Conservation (phyloP, 2,797 vertebrate genomes). For the Anolis apletophallus region DNA sequence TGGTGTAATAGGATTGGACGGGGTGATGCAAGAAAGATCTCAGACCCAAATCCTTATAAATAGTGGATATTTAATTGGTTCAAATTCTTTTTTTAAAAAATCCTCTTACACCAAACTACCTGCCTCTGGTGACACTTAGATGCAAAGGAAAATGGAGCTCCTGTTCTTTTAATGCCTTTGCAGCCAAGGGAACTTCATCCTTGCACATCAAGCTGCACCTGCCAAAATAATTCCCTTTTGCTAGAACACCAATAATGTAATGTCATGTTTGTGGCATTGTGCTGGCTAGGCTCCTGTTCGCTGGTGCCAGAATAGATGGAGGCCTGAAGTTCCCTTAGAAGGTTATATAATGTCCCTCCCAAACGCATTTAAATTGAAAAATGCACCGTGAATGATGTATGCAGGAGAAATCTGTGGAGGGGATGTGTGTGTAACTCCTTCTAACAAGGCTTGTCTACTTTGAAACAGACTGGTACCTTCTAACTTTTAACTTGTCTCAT, state of each 20-base stretch:
- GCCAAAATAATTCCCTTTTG: neutral
- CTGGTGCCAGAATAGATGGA: neutral
- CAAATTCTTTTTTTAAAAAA: too few species aligned
- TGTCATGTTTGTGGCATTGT: neutral
- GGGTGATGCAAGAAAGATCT: neutral
- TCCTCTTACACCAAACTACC: neutral
- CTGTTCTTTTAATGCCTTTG: neutral
- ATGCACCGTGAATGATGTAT: neutral
- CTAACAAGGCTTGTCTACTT: neutral
- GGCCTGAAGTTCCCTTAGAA: neutral
- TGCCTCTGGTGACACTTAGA: neutral
- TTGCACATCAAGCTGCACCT: neutral
- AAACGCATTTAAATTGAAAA: neutral
- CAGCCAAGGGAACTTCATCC: neutral
- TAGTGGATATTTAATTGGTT: too few species aligned
- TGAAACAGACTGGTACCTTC: neutral
- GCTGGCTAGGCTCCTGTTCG: neutral
- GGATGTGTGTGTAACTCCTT: too few species aligned
- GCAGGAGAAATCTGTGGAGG: neutral
- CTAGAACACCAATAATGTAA: neutral
- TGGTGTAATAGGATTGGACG: too few species aligned
- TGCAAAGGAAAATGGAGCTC: neutral
- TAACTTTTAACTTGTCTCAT: neutral
- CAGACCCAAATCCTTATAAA: neutral
- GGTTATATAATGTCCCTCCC: too few species aligned